Percentiles rank a stretch among this genome's conserved stretches.
These are phyloP conservation scores for Dinocampus coccinellae DNA, from an alignment of 2,888 invertebrate genomes.

Conservation along the genomic window DNA sequence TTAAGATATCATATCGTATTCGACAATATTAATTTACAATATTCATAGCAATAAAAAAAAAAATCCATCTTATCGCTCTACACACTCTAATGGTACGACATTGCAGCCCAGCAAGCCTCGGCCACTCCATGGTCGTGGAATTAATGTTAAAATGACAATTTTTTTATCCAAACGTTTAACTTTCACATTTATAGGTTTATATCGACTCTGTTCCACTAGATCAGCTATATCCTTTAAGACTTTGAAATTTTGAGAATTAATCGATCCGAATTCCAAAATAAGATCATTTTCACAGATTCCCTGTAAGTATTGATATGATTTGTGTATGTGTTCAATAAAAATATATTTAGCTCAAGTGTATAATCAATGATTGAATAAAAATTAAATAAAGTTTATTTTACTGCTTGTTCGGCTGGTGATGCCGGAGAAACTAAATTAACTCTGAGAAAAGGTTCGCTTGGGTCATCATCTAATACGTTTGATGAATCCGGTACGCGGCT, in stretches of 20 bases:
- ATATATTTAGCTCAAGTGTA: not conserved
- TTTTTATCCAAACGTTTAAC: slow-evolving; percentile 71
- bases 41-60: slow-evolving; percentile 27
- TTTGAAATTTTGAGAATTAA: slow-evolving; percentile 79
- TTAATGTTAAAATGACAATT: slow-evolving; percentile 73
- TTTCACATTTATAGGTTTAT: slow-evolving; percentile 71
- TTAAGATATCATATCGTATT: not conserved
- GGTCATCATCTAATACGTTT: slow-evolving; percentile 50
- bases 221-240: slow-evolving; percentile 78
- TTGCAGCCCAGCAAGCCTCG: slow-evolving; percentile 84
- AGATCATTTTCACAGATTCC: slow-evolving; percentile 80
- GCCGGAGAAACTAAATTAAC: slow-evolving; percentile 81
- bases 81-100: slow-evolving; percentile 71
- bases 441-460: slow-evolving; percentile 74
- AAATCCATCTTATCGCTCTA: slow-evolving; percentile 62
- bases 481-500: slow-evolving; percentile 47
- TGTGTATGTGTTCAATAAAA: not conserved
- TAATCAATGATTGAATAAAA: not conserved
- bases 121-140: slow-evolving; percentile 83
- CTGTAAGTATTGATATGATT: slow-evolving; percentile 68
- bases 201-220: slow-evolving; percentile 76
- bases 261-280: slow-evolving; percentile 83
- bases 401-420: slow-evolving; percentile 88
- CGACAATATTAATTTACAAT: no score
- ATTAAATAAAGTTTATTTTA: slow-evolving; percentile 65